Conservation (phyloP, 2,797 vertebrate species). For the Caiman crocodilus region DNA sequence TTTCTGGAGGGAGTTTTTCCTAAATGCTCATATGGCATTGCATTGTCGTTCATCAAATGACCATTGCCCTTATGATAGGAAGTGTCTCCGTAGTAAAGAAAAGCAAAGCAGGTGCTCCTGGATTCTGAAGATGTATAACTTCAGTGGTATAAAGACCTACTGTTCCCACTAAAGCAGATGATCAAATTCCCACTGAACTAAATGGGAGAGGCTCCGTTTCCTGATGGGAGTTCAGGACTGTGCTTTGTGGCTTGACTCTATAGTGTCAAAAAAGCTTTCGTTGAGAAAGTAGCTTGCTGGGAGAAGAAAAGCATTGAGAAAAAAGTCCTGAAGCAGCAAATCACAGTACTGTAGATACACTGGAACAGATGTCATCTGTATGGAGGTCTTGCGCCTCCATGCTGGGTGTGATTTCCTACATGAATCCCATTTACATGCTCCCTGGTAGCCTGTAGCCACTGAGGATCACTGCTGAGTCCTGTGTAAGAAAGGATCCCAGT, state of each 20-base stretch:
- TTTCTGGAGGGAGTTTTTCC: not conserved
- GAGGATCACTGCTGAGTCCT: constrained; percentile 20
- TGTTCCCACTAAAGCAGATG: fast-evolving
- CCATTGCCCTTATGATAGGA: fast-evolving
- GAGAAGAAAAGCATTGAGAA: constrained; percentile 56
- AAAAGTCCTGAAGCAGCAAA: constrained; percentile 68
- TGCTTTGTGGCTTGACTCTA: not conserved
- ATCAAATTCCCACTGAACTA: not conserved
- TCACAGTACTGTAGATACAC: constrained; percentile 12
- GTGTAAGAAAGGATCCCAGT: not conserved
- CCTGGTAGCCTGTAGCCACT: constrained; percentile 52
- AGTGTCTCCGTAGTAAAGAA: not conserved
- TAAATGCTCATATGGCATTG: not conserved
- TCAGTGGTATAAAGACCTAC: not conserved
- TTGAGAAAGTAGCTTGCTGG: constrained; percentile 35
- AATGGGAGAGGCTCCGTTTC: fast-evolving
- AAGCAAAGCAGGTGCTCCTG: not conserved
- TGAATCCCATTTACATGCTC: not conserved
- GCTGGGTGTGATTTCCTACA: constrained; percentile 1
- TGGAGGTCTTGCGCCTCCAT: not conserved
- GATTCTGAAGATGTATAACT: not conserved
- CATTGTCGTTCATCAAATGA: fast-evolving
- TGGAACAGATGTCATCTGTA: constrained; percentile 58
- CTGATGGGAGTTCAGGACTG: not conserved
- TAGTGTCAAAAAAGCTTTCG: constrained; percentile 9